Base-by-base conservation (phyloP, 2,113 vertebrate genomes). In the Shinisaurus crocodilurus region DNA sequence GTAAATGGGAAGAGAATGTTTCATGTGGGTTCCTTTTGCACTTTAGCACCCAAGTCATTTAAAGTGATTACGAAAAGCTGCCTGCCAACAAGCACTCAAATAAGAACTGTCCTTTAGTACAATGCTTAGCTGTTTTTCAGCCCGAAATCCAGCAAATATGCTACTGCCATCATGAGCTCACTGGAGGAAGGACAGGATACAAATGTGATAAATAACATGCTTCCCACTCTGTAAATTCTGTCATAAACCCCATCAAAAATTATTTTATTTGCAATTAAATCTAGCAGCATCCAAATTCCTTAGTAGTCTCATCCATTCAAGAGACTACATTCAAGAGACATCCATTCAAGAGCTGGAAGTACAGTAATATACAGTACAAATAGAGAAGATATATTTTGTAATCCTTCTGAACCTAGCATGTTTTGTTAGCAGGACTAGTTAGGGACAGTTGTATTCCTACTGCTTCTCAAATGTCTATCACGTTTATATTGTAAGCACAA, bases 31-130 rank as follows among this genome's bases (percentile, higher is more conserved):
- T 70, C 85, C 45, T 25, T 9, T 67, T 50, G 16, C 75, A 40
- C 34, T 76, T 23, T 34, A 13, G 69, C 90, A 72, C 3, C 79
- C 75, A 0, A 37, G 57, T 77, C 12, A 85, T 90, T 88, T 88
- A 60, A 91, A 92, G 6, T 0, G 40, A 77, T 70, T 43, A 57
- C 45, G 45, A 80, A 27, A 93, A 90, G 92, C 45, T 43, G 63
- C 15, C 8, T 67, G 89, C 63, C 43, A 83, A 27, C 23, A 69
- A 70, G 34, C 15, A n/a, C 0, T 45, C 32, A 27, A 37, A 34
- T 27, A 82, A n/a, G 83, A 94, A 6, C 9, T 87, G 2, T 70
- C n/a, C 86, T 89, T 89, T 90, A 12, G 32, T 43, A 85, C 88
- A 92, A 92, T 2, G 2, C 40, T 69, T 57, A 50, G 45, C 82